phyloP scores from a whole-genome alignment of 2,797 vertebrate genomes.

The Anniella stebbinsi region DNA sequence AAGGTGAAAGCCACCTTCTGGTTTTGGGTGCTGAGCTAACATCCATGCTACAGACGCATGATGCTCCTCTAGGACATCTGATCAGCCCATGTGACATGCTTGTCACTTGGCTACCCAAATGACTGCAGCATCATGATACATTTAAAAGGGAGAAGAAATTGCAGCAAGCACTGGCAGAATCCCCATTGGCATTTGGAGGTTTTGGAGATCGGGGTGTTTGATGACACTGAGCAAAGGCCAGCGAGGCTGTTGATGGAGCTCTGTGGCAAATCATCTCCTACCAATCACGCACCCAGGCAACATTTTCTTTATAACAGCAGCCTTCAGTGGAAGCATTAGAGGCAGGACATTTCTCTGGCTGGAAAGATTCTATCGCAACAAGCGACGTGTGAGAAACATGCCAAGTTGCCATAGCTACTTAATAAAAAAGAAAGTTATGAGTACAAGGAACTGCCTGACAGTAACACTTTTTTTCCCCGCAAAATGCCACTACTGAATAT shows the following conservation, averaged over 20 bases:
- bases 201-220: background rate
- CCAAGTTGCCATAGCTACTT: conserved; percentile 58
- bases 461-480: conserved; percentile 14
- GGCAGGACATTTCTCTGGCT: background rate
- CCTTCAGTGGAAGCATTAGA: rapidly evolving
- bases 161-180: background rate
- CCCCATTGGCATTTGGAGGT: background rate
- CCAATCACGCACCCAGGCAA: background rate
- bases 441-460: conserved; percentile 33
- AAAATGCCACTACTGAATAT: conserved; percentile 21
- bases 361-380: conserved; percentile 36
- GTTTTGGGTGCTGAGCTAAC: background rate
- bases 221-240: no score
- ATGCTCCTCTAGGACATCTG: background rate
- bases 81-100: background rate
- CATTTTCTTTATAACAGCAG: background rate
- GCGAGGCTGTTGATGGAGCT: background rate
- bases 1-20: background rate
- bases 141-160: background rate
- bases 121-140: background rate
- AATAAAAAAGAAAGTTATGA: conserved; percentile 60
- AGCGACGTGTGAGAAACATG: conserved; percentile 59
- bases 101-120: background rate
- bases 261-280: background rate
- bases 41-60: background rate